phyloP scores from a whole-genome alignment of 2,888 invertebrate species.

The Metacarcinus magister region DNA sequence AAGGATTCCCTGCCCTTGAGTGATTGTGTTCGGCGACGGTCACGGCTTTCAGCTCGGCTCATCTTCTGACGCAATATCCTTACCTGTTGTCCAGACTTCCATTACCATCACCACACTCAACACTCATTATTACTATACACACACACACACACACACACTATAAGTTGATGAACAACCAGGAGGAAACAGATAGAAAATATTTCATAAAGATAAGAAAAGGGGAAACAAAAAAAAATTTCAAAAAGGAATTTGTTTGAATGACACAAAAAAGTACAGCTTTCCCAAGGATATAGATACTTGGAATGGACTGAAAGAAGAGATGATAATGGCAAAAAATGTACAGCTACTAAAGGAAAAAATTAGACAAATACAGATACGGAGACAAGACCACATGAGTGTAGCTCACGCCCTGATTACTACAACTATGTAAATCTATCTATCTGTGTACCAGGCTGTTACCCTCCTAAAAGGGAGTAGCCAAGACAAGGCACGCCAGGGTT shows the following conservation, averaged over 20 bases:
- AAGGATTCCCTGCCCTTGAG: constrained; percentile 90
- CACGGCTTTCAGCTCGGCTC: constrained; percentile 90
- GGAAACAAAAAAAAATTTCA: not conserved
- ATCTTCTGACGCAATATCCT: constrained; percentile 92
- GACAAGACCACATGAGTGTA: not conserved
- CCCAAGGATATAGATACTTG: no score
- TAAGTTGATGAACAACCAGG: not conserved
- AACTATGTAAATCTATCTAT: no score
- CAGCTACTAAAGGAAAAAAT: not conserved
- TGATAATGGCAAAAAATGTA: not conserved
- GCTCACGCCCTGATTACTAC: not conserved
- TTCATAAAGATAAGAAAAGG: not conserved
- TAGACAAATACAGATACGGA: not conserved
- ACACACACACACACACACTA: not conserved
- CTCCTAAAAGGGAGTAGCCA: no score
- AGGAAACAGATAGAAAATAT: constrained; percentile 14
- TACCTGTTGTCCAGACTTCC: constrained; percentile 83
- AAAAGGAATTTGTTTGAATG: no score
- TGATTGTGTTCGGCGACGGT: constrained; percentile 92
- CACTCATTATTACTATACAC: not conserved
- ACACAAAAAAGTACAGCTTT: no score
- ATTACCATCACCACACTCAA: not conserved
- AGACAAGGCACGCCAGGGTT: no score
- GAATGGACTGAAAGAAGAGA: no score
- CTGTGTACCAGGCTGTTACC: no score